Evolutionary conservation across 2,888 invertebrate genomes (phyloP).

Genomic region (Psococerastis gibbosa): DNA sequence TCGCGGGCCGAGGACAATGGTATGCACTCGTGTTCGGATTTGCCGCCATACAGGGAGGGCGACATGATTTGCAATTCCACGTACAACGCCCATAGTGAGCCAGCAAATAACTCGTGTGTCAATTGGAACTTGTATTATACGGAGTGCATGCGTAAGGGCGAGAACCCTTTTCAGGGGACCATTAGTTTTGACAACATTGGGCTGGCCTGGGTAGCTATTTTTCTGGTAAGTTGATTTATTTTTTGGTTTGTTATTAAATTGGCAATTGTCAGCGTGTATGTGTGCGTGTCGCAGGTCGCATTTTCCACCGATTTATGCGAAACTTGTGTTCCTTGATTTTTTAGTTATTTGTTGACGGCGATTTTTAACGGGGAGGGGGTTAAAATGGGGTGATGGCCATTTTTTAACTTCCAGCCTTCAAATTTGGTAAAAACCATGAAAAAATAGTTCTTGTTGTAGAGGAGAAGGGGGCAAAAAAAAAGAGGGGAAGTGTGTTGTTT

Average conservation of each 20-base stretch:
- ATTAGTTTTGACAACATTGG: conserved; percentile 99
- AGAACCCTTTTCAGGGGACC: conserved; percentile 96
- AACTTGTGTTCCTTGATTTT: no score
- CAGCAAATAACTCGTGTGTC: conserved; percentile 65
- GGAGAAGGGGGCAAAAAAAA: no score
- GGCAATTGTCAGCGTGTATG: no score
- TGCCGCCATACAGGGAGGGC: conserved; percentile 58
- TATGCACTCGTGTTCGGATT: conserved; percentile 74
- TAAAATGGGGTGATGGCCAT: no score
- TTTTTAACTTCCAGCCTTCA: no score
- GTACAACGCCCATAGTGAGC: conserved; percentile 36
- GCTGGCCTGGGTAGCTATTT: conserved; percentile 99
- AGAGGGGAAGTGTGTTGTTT: no score
- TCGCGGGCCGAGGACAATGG: conserved; percentile 82
- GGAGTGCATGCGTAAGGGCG: conserved; percentile 75
- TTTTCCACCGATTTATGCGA: no score
- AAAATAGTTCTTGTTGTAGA: no score
- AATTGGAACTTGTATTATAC: conserved; percentile 99
- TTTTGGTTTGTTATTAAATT: background rate
- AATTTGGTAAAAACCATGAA: no score
- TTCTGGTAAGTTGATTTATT: conserved; percentile 54
- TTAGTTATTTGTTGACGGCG: no score
- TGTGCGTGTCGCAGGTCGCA: no score
- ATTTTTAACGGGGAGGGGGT: no score
- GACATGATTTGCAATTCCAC: conserved; percentile 58